Percentiles rank a stretch among this genome's conserved stretches.
Evolutionary conservation across 2,888 invertebrate species (phyloP).

Genomic region (Bruchidius siliquastri): DNA sequence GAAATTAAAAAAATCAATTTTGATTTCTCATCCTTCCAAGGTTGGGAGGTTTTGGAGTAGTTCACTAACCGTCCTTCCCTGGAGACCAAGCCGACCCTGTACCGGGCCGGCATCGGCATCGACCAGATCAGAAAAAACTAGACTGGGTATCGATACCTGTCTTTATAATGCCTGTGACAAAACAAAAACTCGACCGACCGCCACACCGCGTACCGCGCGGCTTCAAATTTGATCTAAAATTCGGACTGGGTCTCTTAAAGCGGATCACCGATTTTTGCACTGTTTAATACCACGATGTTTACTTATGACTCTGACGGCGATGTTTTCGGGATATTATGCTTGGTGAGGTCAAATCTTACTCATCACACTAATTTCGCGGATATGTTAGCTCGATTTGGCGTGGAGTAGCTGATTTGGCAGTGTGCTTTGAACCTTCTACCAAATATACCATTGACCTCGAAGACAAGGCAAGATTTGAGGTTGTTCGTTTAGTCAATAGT

Average conservation of each 20-base stretch:
- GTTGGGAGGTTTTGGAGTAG: no score
- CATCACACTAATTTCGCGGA: no score
- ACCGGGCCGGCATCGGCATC: background rate
- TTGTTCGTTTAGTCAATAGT: no score
- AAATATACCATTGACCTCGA: no score
- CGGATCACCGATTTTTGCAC: conserved; percentile 7
- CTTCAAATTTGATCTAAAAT: conserved; percentile 38
- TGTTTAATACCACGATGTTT: background rate
- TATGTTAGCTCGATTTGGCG: no score
- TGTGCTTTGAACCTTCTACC: no score
- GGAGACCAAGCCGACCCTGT: background rate
- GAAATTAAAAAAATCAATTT: no score
- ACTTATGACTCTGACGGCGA: no score
- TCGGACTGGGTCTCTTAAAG: conserved; percentile 23
- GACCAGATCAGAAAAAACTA: conserved; percentile 38
- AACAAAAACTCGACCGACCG: conserved; percentile 46
- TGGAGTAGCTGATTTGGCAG: no score
- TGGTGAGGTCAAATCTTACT: background rate
- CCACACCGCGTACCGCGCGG: conserved; percentile 20
- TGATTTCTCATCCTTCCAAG: no score
- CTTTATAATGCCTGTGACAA: conserved; percentile 46
- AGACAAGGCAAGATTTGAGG: no score
- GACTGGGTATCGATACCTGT: conserved; percentile 44
- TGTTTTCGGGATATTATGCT: conserved; percentile 9
- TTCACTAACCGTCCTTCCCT: no score